Conservation (phyloP, 2,888 invertebrate species). For the Tipula unca region DNA sequence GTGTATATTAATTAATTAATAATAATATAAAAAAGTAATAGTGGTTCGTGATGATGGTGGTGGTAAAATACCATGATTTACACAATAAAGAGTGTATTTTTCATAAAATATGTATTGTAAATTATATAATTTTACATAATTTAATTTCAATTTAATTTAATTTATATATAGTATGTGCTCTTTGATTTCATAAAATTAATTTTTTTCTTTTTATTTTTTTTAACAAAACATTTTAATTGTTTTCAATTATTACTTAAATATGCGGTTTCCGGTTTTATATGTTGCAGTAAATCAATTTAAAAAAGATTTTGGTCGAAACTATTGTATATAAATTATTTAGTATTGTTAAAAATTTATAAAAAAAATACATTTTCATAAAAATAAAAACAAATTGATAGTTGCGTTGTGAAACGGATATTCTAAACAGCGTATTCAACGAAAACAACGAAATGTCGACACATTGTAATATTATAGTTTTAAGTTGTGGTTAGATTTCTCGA, state of each 20-base stretch:
- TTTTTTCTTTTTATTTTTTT: not conserved
- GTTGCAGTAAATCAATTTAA: not conserved
- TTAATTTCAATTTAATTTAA: not conserved
- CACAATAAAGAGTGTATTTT: not conserved
- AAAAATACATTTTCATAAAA: not conserved
- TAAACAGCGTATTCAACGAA: not conserved
- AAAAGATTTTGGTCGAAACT: not conserved
- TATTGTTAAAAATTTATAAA: not conserved
- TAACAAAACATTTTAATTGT: not conserved
- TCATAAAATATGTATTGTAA: not conserved
- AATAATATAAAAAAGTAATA: not conserved
- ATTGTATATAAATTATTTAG: not conserved
- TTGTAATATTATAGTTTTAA: not conserved
- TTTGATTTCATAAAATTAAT: conserved; percentile 14
- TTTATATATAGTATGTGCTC: not conserved
- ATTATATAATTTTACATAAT: not conserved
- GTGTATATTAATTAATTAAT: not conserved
- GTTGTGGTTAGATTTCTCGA: too few species aligned
- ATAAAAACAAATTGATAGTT: not conserved
- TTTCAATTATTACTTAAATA: not conserved
- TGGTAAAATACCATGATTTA: not conserved
- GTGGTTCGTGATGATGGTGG: not conserved
- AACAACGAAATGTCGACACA: not conserved
- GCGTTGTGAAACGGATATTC: not conserved
- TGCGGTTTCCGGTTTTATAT: not conserved